These are phyloP conservation scores for Ligdia adustata DNA, from an alignment of 2,888 invertebrate genomes.

Conservation along the genomic window DNA sequence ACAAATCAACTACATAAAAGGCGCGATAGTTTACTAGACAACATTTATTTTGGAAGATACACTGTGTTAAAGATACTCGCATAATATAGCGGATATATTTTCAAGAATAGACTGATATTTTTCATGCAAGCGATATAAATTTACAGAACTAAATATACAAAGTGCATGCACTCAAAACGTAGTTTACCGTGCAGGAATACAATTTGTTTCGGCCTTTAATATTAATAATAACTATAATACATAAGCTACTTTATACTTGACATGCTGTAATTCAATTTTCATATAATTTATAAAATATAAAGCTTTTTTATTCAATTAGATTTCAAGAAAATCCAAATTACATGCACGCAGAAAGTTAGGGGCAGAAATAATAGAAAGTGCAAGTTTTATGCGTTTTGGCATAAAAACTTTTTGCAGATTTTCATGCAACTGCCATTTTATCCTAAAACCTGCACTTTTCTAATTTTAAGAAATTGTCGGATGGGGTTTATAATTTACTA, in stretches of 20 bases:
- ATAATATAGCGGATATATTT: conserved; percentile 49
- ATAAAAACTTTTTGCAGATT: no score
- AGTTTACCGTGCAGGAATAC: conserved; percentile 56
- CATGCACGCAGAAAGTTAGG: conserved; percentile 29
- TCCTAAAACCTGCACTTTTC: conserved; percentile 7
- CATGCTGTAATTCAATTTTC: conserved; percentile 50
- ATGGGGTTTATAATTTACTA: conserved; percentile 1
- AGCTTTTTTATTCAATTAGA: conserved; percentile 34
- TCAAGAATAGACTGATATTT: conserved; percentile 55
- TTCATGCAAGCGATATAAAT: conserved; percentile 75
- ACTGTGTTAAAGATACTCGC: conserved; percentile 57
- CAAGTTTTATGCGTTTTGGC: no score
- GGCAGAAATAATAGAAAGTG: conserved; percentile 3
- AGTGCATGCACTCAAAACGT: conserved; percentile 66
- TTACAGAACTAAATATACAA: conserved; percentile 66
- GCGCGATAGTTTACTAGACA: conserved; percentile 67
- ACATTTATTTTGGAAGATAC: conserved; percentile 84
- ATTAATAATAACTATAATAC: conserved; percentile 36
- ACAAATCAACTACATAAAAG: conserved; percentile 59
- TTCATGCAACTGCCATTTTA: no score
- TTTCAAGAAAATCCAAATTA: conserved; percentile 20
- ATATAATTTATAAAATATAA: conserved; percentile 43
- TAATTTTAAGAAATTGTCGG: background rate
- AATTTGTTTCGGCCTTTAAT: conserved; percentile 53
- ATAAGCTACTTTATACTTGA: conserved; percentile 49